Conservation (phyloP, 2,888 invertebrate genomes). For the Cheilosia vernalis region DNA sequence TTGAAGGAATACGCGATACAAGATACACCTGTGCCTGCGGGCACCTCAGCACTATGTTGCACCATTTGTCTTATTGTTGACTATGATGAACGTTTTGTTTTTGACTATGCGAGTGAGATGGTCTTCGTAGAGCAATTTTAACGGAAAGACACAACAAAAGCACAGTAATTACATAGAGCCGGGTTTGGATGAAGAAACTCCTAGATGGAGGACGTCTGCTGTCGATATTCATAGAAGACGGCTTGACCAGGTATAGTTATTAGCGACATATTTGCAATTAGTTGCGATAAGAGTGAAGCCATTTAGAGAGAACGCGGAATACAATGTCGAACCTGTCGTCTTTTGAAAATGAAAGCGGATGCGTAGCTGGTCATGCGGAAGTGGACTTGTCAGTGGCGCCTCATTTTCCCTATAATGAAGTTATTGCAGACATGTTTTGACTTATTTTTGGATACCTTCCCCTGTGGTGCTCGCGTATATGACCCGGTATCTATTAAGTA, state of each 20-base stretch:
- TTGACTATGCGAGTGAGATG: conserved; percentile 23
- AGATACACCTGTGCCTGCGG: neutral
- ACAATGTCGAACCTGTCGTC: neutral
- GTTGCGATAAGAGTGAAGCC: neutral
- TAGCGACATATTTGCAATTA: conserved; percentile 61
- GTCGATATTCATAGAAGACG: conserved; percentile 38
- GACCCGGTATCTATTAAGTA: no score
- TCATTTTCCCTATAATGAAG: neutral
- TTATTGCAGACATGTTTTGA: neutral
- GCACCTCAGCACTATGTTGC: conserved; percentile 42
- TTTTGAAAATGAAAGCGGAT: conserved; percentile 21
- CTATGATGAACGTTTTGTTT: conserved; percentile 54
- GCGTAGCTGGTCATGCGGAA: neutral
- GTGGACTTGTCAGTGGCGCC: neutral
- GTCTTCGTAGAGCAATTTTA: conserved; percentile 29
- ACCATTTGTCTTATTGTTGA: conserved; percentile 36
- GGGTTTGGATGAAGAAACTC: conserved; percentile 2
- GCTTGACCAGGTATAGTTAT: conserved; percentile 38
- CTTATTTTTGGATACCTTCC: no score
- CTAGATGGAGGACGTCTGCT: conserved; percentile 22
- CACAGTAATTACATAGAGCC: conserved; percentile 22
- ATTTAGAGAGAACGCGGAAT: neutral
- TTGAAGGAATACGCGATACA: neutral
- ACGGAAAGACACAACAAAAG: conserved; percentile 6
- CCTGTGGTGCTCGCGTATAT: no score